phyloP scores from a whole-genome alignment of 2,113 vertebrate genomes.

The Taurulus bubalis region DNA sequence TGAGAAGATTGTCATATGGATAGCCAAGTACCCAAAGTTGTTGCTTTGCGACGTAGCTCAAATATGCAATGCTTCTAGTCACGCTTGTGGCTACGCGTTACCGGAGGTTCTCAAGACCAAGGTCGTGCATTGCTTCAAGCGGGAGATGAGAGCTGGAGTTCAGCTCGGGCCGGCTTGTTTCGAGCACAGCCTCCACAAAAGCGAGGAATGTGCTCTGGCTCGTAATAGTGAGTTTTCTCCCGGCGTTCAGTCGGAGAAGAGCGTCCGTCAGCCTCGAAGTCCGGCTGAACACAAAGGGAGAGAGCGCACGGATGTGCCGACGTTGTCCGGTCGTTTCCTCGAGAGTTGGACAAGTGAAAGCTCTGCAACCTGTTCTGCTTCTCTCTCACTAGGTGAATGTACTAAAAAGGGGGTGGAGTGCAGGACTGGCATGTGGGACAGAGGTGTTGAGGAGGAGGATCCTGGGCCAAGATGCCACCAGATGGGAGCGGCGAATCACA shows the following conservation, averaged over 20 bases:
- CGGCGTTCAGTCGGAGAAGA: conserved; percentile 11
- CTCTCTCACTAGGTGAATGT: conserved; percentile 19
- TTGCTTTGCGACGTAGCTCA: conserved; percentile 62
- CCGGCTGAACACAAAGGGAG: conserved; percentile 5
- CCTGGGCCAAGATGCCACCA: not conserved
- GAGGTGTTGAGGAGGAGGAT: conserved; percentile 6
- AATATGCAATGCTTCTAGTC: conserved; percentile 26
- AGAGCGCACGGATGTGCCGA: not conserved
- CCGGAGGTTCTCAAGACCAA: conserved; percentile 52
- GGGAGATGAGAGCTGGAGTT: conserved; percentile 47
- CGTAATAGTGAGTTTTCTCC: conserved; percentile 2
- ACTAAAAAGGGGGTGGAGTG: not conserved
- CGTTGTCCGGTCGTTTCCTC: not conserved
- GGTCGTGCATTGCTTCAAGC: conserved; percentile 66
- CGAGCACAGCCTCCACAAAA: not conserved
- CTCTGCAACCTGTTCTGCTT: conserved; percentile 29
- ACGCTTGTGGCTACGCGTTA: conserved; percentile 46
- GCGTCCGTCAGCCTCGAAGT: conserved; percentile 4
- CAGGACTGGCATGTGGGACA: conserved; percentile 21
- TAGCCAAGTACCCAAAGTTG: conserved; percentile 53
- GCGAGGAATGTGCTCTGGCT: not conserved
- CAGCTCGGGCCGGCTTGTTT: conserved; percentile 36
- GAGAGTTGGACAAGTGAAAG: conserved; percentile 8
- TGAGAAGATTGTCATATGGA: conserved; percentile 26
- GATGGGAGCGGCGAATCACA: not conserved